Evolutionary conservation across 2,888 invertebrate genomes (phyloP), one percentile per base, ranked within the genome.

Genomic region (Trichopria drosophilae): DNA sequence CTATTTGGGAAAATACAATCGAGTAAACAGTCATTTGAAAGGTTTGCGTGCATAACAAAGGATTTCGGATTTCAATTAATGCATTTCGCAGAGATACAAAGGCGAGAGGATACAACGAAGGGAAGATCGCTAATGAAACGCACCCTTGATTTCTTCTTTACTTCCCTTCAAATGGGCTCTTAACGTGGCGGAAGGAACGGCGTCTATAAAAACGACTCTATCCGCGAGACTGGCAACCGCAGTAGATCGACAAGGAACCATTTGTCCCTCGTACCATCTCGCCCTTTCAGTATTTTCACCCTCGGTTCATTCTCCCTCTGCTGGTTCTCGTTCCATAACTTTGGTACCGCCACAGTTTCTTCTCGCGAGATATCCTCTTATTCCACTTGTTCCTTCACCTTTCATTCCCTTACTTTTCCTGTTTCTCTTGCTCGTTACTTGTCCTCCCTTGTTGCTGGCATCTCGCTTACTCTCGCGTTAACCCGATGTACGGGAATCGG

Each of bases 111-210:
- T 40, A 22, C 20, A 34, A 43, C 39, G 20, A 48, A n/a, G n/a
- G 10, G 28, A 7, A 36, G 43, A 48, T 53, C 40, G 52, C 55
- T 55, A 61, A 60, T 53, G 59, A 58, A 59, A 55, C 53, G 42
- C 54, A 47, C 29, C 45, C 54, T 44, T 43, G 57, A 51, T 55
- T 59, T 52, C 54, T 57, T 60, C 53, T 53, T 60, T 55, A 54
- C 51, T 51, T 40, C 34, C 19, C 36, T 31, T 40, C 29, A 47
- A 57, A 62, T 60, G 56, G 54, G 46, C 56, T 58, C 52, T 58
- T 58, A 60, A 61, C 54, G 63, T 59, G 54, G 51, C 50, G 54
- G 57, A 57, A 58, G 52, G 49, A 56, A 60, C 44, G 49, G 45
- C 52, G 39, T 41, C 42, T 47, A 55, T 62, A 61, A 52, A 61